phyloP scores from a whole-genome alignment of 2,113 vertebrate species.

The Rallus limicola region DNA sequence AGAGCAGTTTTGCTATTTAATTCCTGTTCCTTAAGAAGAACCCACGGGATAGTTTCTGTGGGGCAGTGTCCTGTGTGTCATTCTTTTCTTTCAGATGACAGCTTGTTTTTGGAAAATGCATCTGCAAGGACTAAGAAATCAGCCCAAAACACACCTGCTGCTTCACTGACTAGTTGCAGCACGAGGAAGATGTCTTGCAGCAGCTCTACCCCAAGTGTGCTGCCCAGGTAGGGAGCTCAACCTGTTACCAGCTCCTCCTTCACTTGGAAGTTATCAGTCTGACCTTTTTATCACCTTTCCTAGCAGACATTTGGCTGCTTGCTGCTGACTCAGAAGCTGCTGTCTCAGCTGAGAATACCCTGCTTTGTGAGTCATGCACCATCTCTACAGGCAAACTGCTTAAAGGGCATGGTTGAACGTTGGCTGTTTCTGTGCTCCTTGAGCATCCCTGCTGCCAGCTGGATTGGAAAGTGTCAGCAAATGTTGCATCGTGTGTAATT shows the following conservation, averaged over 20 bases:
- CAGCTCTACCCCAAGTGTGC: background rate
- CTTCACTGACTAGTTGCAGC: background rate
- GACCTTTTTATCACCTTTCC: conserved; percentile 52
- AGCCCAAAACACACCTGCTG: background rate
- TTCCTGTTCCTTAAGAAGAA: background rate
- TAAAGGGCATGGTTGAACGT: conserved; percentile 44
- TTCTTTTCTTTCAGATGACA: background rate
- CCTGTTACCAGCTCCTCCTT: background rate
- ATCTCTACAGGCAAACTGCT: conserved; percentile 28
- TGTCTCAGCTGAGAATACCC: conserved; percentile 62
- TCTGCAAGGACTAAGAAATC: background rate
- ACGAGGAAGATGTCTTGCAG: background rate
- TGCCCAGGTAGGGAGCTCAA: background rate
- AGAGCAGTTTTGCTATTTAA: background rate
- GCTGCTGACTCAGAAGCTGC: conserved; percentile 59
- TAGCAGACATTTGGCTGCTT: conserved; percentile 33
- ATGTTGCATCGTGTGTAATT: background rate
- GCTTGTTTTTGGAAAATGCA: background rate
- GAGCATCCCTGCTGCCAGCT: background rate
- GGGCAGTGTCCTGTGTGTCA: background rate
- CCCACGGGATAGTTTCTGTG: background rate
- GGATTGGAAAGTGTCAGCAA: background rate
- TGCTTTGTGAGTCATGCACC: conserved; percentile 51
- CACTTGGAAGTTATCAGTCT: background rate
- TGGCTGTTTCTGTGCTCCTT: conserved; percentile 5